Evolutionary conservation across 1,140 invertebrate genomes (phyloP), one percentile per base, ranked within the genome.

Genomic region (Whitmania pigra): DNA sequence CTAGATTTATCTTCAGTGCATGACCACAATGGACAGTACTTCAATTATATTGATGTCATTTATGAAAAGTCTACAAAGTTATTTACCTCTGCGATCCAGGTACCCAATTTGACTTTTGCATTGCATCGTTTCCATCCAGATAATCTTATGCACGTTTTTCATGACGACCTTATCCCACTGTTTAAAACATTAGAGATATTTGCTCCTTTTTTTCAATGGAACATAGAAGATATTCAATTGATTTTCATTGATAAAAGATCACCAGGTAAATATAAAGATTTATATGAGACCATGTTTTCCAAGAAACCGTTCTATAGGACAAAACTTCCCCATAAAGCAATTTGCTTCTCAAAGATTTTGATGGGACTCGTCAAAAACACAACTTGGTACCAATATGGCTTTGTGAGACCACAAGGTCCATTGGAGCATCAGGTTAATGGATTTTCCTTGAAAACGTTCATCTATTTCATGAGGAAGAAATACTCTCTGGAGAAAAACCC

Each of bases 101-200:
- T 77, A 13, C 68, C 75, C 36, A 72, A 68, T 22, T 69, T 57
- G 2, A 77, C 72, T 43, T 69, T 83, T 11, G 75, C 82, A 6
- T 77, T 82, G 22, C 76, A 71, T 29, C 77, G 85, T 27, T 86
- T 86, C 74, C 84, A 86, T 75, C 82, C 84, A 11, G 84, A 85
- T 74, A 86, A 86, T 77, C 77, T 86, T 20, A 86, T 86, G 85
- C 85, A 86, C 80, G 80, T 84, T 49, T 76, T 86, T 53, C 85
- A 86, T 78, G 85, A 86, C 79, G 85, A 86, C 76, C 72, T 86
- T 0, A 71, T 86, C 20, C 85, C 85, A 9, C 69, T 85, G 9
- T 82, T 77, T 77, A 69, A 78, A 29, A 85, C 83, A 25, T 49
- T 49, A 49, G 43, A 49, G 43, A 49, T 17, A 49, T 49, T 49